phyloP scores from a whole-genome alignment of 2,797 vertebrate genomes.

The Uromys caudimaculatus region DNA sequence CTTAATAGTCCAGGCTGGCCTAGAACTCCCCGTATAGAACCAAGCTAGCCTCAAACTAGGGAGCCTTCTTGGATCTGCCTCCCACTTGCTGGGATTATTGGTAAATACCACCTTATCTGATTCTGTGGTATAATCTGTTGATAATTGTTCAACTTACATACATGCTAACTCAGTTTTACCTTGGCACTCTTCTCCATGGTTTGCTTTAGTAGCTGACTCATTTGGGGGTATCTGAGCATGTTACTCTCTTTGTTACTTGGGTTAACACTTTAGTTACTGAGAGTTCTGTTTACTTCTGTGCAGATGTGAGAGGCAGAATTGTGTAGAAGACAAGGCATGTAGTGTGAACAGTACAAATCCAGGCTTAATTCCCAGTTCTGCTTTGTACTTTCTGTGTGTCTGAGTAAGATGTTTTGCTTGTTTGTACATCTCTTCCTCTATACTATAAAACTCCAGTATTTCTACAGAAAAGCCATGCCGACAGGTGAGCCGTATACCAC shows the following conservation, averaged over 20 bases:
- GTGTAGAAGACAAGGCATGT: slow-evolving; percentile 28
- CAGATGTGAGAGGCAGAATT: slow-evolving; percentile 8
- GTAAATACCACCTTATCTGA: background rate
- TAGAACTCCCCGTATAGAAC: background rate
- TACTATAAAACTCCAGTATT: slow-evolving; percentile 12
- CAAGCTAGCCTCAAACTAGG: background rate
- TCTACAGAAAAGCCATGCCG: background rate
- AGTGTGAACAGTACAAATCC: background rate
- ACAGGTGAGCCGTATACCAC: background rate
- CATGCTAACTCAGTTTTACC: slow-evolving; percentile 4
- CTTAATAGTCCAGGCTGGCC: background rate
- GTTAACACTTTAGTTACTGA: slow-evolving; percentile 37
- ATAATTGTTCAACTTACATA: slow-evolving; percentile 1
- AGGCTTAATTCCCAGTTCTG: slow-evolving; percentile 8
- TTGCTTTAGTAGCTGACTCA: slow-evolving; percentile 40
- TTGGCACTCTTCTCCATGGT: slow-evolving; percentile 5
- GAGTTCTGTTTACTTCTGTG: slow-evolving; percentile 46
- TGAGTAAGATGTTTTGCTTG: slow-evolving; percentile 44
- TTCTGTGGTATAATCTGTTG: background rate
- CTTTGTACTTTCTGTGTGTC: slow-evolving; percentile 44
- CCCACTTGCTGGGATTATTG: background rate
- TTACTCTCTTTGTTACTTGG: background rate
- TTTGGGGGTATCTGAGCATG: background rate
- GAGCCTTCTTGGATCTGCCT: background rate
- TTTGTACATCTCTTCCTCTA: slow-evolving; percentile 17